phyloP scores from a whole-genome alignment of 2,113 vertebrate species.

The Scomber scombrus region DNA sequence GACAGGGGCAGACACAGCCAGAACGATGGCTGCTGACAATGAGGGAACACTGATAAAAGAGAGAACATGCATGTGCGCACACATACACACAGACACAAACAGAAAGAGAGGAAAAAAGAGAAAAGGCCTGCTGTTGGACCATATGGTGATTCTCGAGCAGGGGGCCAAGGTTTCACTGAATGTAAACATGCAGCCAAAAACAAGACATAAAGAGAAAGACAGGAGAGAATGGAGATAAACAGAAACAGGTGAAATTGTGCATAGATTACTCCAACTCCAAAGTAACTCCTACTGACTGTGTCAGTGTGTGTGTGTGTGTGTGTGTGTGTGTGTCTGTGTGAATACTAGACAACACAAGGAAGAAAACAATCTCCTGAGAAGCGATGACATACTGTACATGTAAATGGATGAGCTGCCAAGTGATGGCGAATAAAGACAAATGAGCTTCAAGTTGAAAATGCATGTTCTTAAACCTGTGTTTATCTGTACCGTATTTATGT shows the following conservation, averaged over 20 bases:
- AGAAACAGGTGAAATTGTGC: conserved; percentile 42
- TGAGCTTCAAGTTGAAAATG: background rate
- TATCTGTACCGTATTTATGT: background rate
- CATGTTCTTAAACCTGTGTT: background rate
- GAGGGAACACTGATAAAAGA: conserved; percentile 82
- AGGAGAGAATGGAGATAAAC: conserved; percentile 8
- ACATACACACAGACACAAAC: conserved; percentile 5
- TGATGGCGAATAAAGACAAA: background rate
- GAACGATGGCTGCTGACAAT: conserved; percentile 75
- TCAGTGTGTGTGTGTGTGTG: conserved; percentile 9
- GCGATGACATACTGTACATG: background rate
- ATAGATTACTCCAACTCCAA: background rate
- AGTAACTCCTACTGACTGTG: conserved; percentile 28
- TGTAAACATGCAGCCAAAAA: conserved; percentile 55
- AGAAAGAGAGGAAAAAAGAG: conserved; percentile 30
- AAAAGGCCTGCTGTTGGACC: conserved; percentile 73
- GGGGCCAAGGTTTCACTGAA: conserved; percentile 63
- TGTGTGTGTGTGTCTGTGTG: background rate
- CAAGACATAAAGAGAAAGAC: conserved; percentile 50
- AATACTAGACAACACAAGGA: background rate
- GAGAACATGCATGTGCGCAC: conserved; percentile 35
- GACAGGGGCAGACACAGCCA: conserved; percentile 58
- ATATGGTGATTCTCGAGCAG: conserved; percentile 77
- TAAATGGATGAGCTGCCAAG: conserved; percentile 6
- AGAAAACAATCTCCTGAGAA: conserved; percentile 1